Base-by-base conservation (phyloP, 1,140 invertebrate species). In the Batillaria attramentaria region DNA sequence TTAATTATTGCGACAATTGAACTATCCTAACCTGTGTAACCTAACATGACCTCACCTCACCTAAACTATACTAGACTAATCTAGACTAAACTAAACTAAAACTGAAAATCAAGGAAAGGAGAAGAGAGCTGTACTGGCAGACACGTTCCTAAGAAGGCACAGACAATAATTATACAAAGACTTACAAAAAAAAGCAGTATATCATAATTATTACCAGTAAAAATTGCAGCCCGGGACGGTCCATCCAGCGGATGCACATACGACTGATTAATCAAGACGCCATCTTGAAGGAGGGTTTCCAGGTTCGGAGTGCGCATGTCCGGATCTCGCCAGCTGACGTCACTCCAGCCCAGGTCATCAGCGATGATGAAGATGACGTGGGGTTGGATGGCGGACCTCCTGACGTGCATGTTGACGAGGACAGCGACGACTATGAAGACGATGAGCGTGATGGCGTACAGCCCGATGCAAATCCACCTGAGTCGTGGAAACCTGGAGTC, bases 181-280 rank as follows among this genome's bases (percentile, higher is more conserved):
- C n/a, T n/a, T n/a, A n/a, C n/a, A n/a, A n/a, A n/a, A n/a, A n/a
- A n/a, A n/a, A n/a, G n/a, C n/a, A n/a, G n/a, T n/a, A n/a, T n/a
- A n/a, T n/a, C n/a, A n/a, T n/a, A n/a, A n/a, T n/a, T n/a, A n/a
- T 69, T 5, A 74, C 73, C 73, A 42, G 73, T 75, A 16, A 75
- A 62, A 41, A 65, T 24, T 35, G 73, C 54, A 1, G 73, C 73
- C 3, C 73, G 35, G 1, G 73, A 62, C 1, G 73, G 73, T 28
- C 54, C 42, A 28, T 75, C 73, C 13, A 75, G 37, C 54, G 73
- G 72, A 35, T 75, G 73, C n/a, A 33, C 66, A 42, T 68, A 68
- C 28, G 66, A 68, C 28, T 66, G 31, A 65, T 68, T 77, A 6
- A 77, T 41, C 35, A 77, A 31, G 24, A 77, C 66, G 41, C 62